These are phyloP conservation scores for Ailuropoda melanoleuca DNA, from an alignment of 2,113 vertebrate genomes.

Conservation along the genomic window DNA sequence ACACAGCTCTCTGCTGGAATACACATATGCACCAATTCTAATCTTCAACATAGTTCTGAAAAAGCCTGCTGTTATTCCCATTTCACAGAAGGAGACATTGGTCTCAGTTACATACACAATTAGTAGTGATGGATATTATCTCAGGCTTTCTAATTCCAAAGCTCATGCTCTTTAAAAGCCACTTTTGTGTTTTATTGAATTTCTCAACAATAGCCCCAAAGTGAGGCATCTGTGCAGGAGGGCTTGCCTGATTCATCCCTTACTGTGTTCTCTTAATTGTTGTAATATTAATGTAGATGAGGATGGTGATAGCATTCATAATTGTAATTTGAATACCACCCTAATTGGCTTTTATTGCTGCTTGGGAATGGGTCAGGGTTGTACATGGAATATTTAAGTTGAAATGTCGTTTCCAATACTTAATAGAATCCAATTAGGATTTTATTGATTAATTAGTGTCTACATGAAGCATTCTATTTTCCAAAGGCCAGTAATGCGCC, in stretches of 20 bases:
- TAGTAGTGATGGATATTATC: not conserved
- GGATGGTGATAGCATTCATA: not conserved
- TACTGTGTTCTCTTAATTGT: conserved; percentile 11
- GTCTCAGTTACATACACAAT: not conserved
- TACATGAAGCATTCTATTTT: conserved; percentile 69
- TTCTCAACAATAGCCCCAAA: not conserved
- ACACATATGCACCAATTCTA: not conserved
- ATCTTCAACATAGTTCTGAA: not conserved
- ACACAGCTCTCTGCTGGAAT: not conserved
- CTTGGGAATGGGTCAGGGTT: conserved; percentile 49
- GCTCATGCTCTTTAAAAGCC: not conserved
- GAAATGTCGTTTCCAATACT: conserved; percentile 67
- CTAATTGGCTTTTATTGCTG: conserved; percentile 40
- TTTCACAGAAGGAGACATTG: not conserved
- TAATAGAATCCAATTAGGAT: conserved; percentile 44
- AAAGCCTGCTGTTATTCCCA: not conserved
- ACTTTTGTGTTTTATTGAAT: not conserved
- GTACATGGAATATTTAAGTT: conserved; percentile 66
- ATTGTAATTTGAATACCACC: conserved; percentile 48
- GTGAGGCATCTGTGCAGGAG: not conserved
- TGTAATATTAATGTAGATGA: conserved; percentile 38
- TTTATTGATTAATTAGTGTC: conserved; percentile 82
- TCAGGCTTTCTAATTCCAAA: not conserved
- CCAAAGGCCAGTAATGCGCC: conserved; percentile 78
- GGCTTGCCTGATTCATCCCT: not conserved